These are phyloP conservation scores for Tetrapedia diversipes DNA, from an alignment of 2,888 invertebrate species.

Conservation along the genomic window DNA sequence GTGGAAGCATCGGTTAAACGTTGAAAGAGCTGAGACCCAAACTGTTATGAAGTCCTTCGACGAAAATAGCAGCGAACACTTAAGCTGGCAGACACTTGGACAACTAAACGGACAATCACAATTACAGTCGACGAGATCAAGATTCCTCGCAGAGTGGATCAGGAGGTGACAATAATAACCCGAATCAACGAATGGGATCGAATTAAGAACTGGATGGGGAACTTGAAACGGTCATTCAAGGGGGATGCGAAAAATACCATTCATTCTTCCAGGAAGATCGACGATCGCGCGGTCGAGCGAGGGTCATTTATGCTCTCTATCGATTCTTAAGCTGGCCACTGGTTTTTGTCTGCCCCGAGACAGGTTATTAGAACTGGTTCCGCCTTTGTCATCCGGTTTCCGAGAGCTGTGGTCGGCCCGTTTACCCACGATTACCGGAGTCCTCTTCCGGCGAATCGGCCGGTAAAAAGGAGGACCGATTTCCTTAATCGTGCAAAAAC, in stretches of 20 bases:
- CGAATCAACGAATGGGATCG: too few relatives aligned
- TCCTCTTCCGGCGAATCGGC: conserved; percentile 42
- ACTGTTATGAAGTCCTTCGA: too few relatives aligned
- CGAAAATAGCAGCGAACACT: too few relatives aligned
- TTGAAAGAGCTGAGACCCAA: too few relatives aligned
- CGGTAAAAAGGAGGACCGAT: conserved; percentile 27
- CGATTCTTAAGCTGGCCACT: conserved; percentile 50
- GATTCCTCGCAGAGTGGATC: too few relatives aligned
- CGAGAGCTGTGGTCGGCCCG: conserved; percentile 38
- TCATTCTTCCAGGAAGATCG: conserved; percentile 53
- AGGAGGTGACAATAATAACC: too few relatives aligned
- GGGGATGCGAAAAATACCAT: background rate
- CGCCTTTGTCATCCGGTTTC: conserved; percentile 60
- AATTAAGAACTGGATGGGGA: background rate
- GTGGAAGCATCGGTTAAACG: too few relatives aligned
- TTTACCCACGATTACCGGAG: conserved; percentile 57
- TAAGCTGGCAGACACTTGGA: too few relatives aligned
- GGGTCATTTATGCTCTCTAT: conserved; percentile 46
- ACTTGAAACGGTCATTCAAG: conserved; percentile 1
- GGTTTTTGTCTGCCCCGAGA: conserved; percentile 49
- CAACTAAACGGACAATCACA: too few relatives aligned
- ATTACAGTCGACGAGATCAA: too few relatives aligned
- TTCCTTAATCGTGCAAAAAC: conserved; percentile 55
- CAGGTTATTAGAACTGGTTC: conserved; percentile 65
- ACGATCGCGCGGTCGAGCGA: conserved; percentile 33